phyloP scores from a whole-genome alignment of 2,888 invertebrate species.

The Chloromyia formosa region DNA sequence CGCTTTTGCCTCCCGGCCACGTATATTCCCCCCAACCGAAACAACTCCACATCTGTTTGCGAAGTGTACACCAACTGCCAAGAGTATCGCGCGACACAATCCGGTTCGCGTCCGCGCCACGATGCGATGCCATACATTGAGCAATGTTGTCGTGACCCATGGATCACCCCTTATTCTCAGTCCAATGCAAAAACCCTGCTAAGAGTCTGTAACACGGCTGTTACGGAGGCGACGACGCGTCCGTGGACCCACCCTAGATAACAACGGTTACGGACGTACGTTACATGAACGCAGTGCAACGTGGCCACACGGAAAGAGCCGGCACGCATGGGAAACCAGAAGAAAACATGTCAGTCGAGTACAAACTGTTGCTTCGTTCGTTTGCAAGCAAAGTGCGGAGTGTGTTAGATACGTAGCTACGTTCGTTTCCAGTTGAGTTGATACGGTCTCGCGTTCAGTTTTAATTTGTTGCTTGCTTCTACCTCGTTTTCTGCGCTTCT shows the following conservation, averaged over 20 bases:
- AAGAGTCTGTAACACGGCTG: background rate
- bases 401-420: background rate
- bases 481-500: background rate
- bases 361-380: constrained; percentile 64
- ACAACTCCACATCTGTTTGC: background rate
- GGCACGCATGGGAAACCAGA: constrained; percentile 43
- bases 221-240: background rate
- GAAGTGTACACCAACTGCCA: background rate
- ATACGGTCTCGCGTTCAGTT: background rate
- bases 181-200: background rate
- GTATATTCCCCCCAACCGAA: background rate
- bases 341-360: constrained; percentile 59
- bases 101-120: too few relatives aligned
- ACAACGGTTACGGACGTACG: background rate
- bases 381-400: constrained; percentile 44
- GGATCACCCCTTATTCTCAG: background rate
- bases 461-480: background rate
- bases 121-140: background rate
- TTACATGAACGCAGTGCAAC: background rate
- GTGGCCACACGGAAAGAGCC: constrained; percentile 17
- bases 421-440: constrained; percentile 2
- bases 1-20: background rate
- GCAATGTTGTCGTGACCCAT: background rate
- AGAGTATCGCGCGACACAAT: background rate
- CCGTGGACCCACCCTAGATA: background rate